A percentile compares a stretch with the other conserved stretches of the same genome.
Evolutionary conservation across 2,888 invertebrate genomes (phyloP).

Genomic region (Pollenia angustigena): DNA sequence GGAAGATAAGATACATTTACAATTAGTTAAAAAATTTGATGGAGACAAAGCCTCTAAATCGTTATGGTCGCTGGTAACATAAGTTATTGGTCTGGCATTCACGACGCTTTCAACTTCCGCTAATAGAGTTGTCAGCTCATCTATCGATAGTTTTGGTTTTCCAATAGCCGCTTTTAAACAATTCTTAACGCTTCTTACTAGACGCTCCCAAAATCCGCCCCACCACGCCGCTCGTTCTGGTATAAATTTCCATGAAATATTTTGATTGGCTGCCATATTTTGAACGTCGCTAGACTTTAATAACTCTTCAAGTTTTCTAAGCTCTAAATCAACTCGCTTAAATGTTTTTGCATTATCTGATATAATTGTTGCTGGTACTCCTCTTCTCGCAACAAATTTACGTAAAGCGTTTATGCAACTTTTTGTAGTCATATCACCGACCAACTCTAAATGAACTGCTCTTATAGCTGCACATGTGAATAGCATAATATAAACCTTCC

Average conservation of each 20-base stretch:
- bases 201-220: conserved; percentile 70
- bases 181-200: conserved; percentile 63
- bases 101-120: conserved; percentile 52
- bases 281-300: conserved; percentile 47
- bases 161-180: conserved; percentile 65
- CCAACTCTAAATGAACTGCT: conserved; percentile 62
- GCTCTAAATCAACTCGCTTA: conserved; percentile 1
- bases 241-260: conserved; percentile 58
- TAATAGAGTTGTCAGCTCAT: conserved; percentile 55
- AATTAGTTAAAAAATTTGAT: too few relatives aligned
- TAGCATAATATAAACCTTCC: conserved; percentile 51
- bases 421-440: conserved; percentile 56
- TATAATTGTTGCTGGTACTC: conserved; percentile 45
- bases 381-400: conserved; percentile 59
- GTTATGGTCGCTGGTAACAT: conserved; percentile 58
- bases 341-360: conserved; percentile 64
- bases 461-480: conserved; percentile 63
- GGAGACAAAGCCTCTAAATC: conserved; percentile 36
- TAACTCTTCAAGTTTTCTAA: conserved; percentile 8
- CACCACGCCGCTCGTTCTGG: conserved; percentile 70
- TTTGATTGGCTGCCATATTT: conserved; percentile 49
- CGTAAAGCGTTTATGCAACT: conserved; percentile 64
- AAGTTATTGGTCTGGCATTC: conserved; percentile 57
- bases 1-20: too few relatives aligned
- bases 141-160: conserved; percentile 49